Conservation (phyloP, 2,888 invertebrate genomes). For the Drosophila nigritarsus region DNA sequence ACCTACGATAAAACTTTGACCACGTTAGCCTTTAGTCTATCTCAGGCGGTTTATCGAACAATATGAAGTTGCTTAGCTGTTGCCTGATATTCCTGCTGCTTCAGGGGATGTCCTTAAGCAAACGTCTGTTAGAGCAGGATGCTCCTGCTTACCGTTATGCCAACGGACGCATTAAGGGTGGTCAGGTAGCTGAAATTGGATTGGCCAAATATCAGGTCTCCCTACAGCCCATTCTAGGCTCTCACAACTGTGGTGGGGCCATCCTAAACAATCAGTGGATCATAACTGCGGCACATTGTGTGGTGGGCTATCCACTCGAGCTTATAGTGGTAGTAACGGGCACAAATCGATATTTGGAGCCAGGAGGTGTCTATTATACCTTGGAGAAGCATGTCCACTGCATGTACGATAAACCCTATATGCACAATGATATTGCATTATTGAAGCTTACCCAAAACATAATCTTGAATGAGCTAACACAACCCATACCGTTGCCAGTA, state of each 20-base stretch:
- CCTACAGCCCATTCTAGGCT: constrained; percentile 58
- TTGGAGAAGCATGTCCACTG: constrained; percentile 61
- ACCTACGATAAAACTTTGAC: constrained; percentile 19
- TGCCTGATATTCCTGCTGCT: constrained; percentile 33
- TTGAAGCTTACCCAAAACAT: constrained; percentile 87
- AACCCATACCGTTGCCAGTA: constrained; percentile 85
- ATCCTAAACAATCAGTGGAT: constrained; percentile 72
- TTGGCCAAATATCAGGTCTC: constrained; percentile 82
- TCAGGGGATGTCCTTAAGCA: constrained; percentile 28
- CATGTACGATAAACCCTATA: constrained; percentile 63
- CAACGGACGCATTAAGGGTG: constrained; percentile 64
- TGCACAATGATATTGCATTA: constrained; percentile 88
- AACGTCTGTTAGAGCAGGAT: constrained; percentile 33
- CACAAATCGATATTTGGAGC: constrained; percentile 58
- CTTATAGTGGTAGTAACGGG: constrained; percentile 66
- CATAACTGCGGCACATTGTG: constrained; percentile 80
- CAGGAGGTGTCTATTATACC: constrained; percentile 54
- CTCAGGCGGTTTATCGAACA: constrained; percentile 17
- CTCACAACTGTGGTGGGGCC: constrained; percentile 80
- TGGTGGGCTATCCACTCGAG: constrained; percentile 35
- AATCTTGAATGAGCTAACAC: constrained; percentile 85
- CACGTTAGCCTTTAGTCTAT: constrained; percentile 37
- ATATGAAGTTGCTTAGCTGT: constrained; percentile 51
- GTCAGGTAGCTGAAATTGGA: constrained; percentile 63
- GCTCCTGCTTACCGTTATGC: background rate